These are phyloP conservation scores for Drosophila oshimai DNA, from an alignment of 1,140 invertebrate species.

Conservation along the genomic window DNA sequence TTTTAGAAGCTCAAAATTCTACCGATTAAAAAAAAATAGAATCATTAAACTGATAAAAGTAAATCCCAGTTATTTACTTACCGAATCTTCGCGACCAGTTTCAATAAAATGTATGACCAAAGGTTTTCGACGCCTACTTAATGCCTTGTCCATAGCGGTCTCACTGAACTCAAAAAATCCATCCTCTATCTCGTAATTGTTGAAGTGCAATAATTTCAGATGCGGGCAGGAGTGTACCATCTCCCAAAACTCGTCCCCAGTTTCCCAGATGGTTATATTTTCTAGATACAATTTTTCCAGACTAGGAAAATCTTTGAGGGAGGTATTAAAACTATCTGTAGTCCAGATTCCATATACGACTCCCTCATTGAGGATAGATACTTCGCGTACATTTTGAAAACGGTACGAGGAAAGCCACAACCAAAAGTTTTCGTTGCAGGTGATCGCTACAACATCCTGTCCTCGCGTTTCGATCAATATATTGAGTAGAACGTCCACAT, in stretches of 20 bases:
- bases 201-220: neutral
- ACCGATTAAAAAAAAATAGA: neutral
- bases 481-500: neutral
- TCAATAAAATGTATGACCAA: conserved; percentile 9
- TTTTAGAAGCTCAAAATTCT: conserved; percentile 4
- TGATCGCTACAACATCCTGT: neutral
- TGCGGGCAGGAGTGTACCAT: conserved; percentile 10
- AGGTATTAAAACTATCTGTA: neutral
- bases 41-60: too few relatives aligned
- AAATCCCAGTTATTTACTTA: neutral
- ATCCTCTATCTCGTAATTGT: neutral
- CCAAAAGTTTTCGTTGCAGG: conserved; percentile 23
- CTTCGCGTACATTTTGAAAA: conserved; percentile 3
- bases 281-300: conserved; percentile 8
- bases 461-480: neutral
- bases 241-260: conserved; percentile 9
- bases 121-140: neutral
- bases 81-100: neutral
- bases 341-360: conserved; percentile 2
- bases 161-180: neutral
- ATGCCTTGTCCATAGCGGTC: neutral
- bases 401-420: neutral
- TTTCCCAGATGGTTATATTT: neutral
- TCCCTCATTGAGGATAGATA: neutral
- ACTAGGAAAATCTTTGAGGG: neutral